Evolutionary conservation across 2,113 vertebrate species (phyloP).

Genomic region (Rhegmatorhina hoffmannsi): DNA sequence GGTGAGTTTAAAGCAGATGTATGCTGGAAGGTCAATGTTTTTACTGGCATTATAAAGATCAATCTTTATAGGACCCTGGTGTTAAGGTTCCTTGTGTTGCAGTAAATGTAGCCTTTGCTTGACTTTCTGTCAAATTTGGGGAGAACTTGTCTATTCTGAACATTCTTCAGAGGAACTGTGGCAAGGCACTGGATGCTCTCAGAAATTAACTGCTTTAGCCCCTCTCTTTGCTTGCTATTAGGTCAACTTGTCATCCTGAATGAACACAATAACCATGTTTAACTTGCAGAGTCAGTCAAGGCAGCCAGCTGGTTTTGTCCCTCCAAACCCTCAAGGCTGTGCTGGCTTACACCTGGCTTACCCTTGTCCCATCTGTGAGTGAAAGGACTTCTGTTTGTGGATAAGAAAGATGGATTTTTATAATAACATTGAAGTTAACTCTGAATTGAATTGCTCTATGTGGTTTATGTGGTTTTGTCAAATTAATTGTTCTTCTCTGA

Average conservation of each 20-base stretch:
- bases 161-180: neutral
- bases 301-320: neutral
- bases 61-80: neutral
- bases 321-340: neutral
- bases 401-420: neutral
- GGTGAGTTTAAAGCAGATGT: neutral
- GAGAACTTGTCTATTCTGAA: neutral
- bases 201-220: neutral
- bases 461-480: neutral
- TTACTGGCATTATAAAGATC: neutral
- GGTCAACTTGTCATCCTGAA: neutral
- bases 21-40: neutral
- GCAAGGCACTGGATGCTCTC: neutral
- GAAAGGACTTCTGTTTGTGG: neutral
- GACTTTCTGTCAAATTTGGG: neutral
- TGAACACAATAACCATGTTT: fast-evolving
- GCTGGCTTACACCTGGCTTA: neutral
- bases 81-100: neutral
- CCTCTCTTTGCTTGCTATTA: neutral
- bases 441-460: neutral
- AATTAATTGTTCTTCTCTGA: neutral
- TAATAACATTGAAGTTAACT: neutral
- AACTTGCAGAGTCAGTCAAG: neutral
- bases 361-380: neutral
- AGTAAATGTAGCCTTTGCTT: neutral